Base-by-base conservation (phyloP, 2,888 invertebrate species). In the Athrips mouffetella region DNA sequence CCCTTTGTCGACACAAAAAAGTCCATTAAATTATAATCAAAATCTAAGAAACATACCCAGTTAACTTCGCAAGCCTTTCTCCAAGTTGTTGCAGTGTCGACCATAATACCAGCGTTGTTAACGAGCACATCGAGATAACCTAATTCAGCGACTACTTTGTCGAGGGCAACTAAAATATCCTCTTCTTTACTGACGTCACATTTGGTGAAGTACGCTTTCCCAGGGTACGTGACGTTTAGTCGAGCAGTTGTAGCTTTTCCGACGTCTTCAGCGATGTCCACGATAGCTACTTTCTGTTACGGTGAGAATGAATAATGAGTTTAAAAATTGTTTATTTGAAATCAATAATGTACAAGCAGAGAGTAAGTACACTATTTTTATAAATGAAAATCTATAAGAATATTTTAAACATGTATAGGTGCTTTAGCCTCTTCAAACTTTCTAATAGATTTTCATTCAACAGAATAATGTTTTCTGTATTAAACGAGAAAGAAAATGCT, bases 71-170 rank as follows among this genome's bases (percentile, higher is more conserved):
- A 60, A 2, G 75, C 62, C 8, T 59, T 70, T 41, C 73, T 69
- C 73, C 72, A 76, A 2, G 60, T 2, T 2, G 52, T 15, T 0
- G 69, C 65, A 0, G 65, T 42, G 49, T 78, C 76, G 35, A 59
- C 61, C 67, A 78, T 69, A 25, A 76, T 65, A 0, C 77, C 77
- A 20, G 78, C 76, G 51, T 78, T 76, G 53, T 78, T 78, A 33
- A 79, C 60, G 25, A 76, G 57, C 23, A 78, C 72, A 30, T 78
- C 75, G 15, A 77, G 51, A 20, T 57, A 64, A 30, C 65, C 57
- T 29, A 70, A 67, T 35, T 55, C 52, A 1, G 49, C 50, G 7
- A 72, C 40, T 10, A 71, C 67, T 46, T 62, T 47, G 2, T 71
- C 55, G 48, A 75, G 76, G 1, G 69, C 65, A 0, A 48, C 53